Conservation (phyloP, 2,888 invertebrate species). For the Eretmocerus hayati region DNA sequence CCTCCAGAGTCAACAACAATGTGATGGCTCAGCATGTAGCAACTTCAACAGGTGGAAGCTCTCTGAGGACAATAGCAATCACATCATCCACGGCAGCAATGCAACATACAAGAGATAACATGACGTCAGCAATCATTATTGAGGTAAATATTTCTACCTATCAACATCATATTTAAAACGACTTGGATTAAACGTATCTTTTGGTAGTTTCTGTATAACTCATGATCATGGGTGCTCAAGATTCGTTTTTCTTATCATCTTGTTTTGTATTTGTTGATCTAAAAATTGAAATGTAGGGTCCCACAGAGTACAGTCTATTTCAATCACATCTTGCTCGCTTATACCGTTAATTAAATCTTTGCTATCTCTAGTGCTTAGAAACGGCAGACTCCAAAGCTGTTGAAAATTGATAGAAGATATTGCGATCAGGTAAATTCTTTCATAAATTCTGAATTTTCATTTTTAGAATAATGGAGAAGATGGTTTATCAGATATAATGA, state of each 20-base stretch:
- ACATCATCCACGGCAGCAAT: conserved; percentile 32
- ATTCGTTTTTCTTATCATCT: neutral
- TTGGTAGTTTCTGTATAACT: neutral
- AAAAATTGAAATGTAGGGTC: neutral
- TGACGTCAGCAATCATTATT: conserved; percentile 37
- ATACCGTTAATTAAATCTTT: too few species aligned
- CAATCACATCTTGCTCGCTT: neutral
- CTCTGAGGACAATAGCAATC: conserved; percentile 36
- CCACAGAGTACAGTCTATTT: neutral
- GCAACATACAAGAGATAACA: conserved; percentile 36
- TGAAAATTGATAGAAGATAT: too few species aligned
- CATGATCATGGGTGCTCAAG: neutral
- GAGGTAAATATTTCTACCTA: conserved; percentile 33
- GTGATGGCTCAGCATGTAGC: conserved; percentile 35
- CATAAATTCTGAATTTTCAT: conserved; percentile 1
- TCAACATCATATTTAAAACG: neutral
- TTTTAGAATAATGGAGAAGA: conserved; percentile 33
- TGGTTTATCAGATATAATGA: conserved; percentile 33
- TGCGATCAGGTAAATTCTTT: too few species aligned
- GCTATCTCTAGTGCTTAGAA: too few species aligned
- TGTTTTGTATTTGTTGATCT: neutral
- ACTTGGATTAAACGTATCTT: neutral
- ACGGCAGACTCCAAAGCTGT: too few species aligned
- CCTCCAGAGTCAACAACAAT: too few species aligned
- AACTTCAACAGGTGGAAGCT: conserved; percentile 33